A percentile compares a stretch with the other conserved stretches of the same genome.
These are phyloP conservation scores for Corythaixoides concolor DNA, from an alignment of 2,113 vertebrate species.

Conservation along the genomic window DNA sequence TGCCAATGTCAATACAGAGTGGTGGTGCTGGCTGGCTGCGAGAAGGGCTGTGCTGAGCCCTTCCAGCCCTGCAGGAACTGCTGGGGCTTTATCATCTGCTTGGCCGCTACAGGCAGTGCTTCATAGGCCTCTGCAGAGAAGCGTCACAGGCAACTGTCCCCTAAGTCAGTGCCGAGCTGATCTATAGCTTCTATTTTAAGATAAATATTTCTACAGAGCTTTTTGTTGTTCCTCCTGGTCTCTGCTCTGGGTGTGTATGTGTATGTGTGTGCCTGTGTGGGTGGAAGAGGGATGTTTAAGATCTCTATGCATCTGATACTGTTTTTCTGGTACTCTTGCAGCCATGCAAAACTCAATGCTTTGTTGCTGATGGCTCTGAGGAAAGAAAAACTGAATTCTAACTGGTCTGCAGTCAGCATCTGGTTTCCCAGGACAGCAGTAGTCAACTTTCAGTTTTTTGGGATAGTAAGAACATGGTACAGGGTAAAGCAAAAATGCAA, in stretches of 20 bases:
- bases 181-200: neutral
- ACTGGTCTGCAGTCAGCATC: neutral
- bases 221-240: neutral
- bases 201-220: neutral
- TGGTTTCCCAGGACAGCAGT: neutral
- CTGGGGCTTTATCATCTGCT: conserved; percentile 1
- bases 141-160: neutral
- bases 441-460: neutral
- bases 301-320: neutral
- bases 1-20: conserved; percentile 58
- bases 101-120: neutral
- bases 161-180: neutral
- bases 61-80: conserved; percentile 1
- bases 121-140: neutral
- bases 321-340: neutral
- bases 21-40: neutral
- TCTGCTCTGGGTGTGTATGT: neutral
- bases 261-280: neutral
- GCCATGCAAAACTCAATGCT: neutral
- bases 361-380: neutral
- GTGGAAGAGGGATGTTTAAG: neutral
- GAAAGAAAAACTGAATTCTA: neutral
- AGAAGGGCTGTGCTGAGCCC: neutral
- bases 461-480: neutral
- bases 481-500: neutral